Evolutionary conservation across 2,113 vertebrate species (phyloP).

Genomic region (Xenotilapia flavipinnis): DNA sequence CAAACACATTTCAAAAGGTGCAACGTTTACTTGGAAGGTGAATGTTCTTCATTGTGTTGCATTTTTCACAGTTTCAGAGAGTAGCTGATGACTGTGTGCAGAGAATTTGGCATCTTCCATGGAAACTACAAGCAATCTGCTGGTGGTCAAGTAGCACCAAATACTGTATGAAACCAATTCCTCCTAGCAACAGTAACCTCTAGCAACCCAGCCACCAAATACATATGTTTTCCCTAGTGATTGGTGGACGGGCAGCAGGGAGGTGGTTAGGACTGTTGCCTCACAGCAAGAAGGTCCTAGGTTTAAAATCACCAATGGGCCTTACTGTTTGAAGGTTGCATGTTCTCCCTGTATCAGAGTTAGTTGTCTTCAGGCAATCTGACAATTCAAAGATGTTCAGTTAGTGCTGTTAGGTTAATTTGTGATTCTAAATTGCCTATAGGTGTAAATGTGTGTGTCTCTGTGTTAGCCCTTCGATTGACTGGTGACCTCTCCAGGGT

Average conservation of each 20-base stretch:
- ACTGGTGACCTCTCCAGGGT: neutral
- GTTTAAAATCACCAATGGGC: neutral
- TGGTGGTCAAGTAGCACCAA: neutral
- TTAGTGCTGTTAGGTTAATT: neutral
- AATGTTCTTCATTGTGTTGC: neutral
- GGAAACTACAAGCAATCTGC: neutral
- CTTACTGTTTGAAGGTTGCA: neutral
- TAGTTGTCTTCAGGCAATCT: neutral
- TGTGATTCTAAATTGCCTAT: neutral
- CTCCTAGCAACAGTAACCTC: neutral
- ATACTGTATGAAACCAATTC: neutral
- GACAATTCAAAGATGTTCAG: neutral
- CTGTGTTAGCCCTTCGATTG: neutral
- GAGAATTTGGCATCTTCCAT: neutral
- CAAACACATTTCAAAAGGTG: neutral
- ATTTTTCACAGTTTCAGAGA: neutral
- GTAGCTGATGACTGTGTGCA: neutral
- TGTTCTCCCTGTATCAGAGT: neutral
- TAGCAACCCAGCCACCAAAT: neutral
- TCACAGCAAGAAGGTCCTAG: neutral
- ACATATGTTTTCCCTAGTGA: neutral
- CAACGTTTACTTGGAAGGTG: neutral
- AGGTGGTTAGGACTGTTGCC: neutral
- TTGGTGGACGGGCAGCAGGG: neutral
- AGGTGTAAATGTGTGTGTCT: neutral